A percentile compares a stretch with the other conserved stretches of the same genome.
These are phyloP conservation scores for Halichondria panicea DNA, from an alignment of 37 sponge, comb jelly and placozoan species.

Conservation along the genomic window DNA sequence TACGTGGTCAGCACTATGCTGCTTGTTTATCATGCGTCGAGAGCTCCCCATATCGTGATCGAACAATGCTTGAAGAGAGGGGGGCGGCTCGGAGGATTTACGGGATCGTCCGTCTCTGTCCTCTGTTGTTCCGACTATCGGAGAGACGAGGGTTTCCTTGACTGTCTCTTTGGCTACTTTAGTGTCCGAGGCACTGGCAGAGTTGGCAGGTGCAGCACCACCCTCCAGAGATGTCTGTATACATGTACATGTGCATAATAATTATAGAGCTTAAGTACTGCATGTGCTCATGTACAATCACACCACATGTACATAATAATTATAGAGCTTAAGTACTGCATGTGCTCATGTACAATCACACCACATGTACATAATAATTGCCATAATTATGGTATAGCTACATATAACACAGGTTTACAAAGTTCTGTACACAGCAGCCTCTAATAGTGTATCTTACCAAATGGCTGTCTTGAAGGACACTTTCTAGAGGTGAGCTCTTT, in stretches of 20 bases:
- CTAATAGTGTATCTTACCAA: no score
- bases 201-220: not conserved
- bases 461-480: not conserved
- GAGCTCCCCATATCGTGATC: slow-evolving; percentile 23
- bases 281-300: no score
- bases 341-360: no score
- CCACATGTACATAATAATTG: not conserved
- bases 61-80: slow-evolving; percentile 30
- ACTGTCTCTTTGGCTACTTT: not conserved
- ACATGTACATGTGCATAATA: not conserved
- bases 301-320: not conserved
- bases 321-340: not conserved
- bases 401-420: no score
- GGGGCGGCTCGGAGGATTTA: slow-evolving; percentile 27
- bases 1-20: slow-evolving; percentile 18
- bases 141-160: not conserved
- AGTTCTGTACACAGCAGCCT: no score
- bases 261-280: not conserved
- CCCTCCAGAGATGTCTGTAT: not conserved
- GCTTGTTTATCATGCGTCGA: slow-evolving; percentile 10
- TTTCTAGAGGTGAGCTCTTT: not conserved
- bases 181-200: not conserved
- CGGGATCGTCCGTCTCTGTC: not conserved
- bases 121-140: not conserved
- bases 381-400: no score